Percentiles rank a stretch among this genome's conserved stretches.
Conservation (phyloP, 2,113 vertebrate species). For the Phycodurus eques region DNA sequence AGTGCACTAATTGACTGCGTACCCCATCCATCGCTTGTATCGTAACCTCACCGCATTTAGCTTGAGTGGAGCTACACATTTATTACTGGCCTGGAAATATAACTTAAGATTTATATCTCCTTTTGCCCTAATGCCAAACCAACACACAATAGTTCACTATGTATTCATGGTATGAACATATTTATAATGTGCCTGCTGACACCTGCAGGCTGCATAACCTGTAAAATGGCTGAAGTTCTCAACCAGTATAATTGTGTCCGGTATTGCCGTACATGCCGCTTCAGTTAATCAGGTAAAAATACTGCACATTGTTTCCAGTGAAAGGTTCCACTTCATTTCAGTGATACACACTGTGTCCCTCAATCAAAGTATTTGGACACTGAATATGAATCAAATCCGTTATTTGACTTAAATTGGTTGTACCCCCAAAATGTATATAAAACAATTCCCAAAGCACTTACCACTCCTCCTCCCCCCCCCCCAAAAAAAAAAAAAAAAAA, state of each 20-base stretch:
- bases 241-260: no score
- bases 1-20: constrained; percentile 58
- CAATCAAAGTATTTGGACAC: background rate
- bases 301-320: background rate
- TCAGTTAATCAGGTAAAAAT: constrained; percentile 5
- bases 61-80: background rate
- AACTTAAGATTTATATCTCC: background rate
- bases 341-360: background rate
- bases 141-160: background rate
- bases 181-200: background rate
- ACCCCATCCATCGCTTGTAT: constrained; percentile 58
- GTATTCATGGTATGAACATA: background rate
- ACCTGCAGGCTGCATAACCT: background rate
- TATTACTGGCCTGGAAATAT: background rate
- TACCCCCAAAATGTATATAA: no score
- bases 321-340: background rate
- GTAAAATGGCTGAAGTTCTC: background rate
- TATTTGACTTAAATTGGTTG: background rate
- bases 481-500: no score
- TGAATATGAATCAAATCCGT: background rate
- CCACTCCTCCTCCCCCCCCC: no score
- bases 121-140: background rate
- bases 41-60: constrained; percentile 32
- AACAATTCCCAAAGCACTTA: no score
- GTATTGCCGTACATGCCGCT: background rate